phyloP scores from a whole-genome alignment of 2,113 vertebrate species.

The Onychostruthus taczanowskii region DNA sequence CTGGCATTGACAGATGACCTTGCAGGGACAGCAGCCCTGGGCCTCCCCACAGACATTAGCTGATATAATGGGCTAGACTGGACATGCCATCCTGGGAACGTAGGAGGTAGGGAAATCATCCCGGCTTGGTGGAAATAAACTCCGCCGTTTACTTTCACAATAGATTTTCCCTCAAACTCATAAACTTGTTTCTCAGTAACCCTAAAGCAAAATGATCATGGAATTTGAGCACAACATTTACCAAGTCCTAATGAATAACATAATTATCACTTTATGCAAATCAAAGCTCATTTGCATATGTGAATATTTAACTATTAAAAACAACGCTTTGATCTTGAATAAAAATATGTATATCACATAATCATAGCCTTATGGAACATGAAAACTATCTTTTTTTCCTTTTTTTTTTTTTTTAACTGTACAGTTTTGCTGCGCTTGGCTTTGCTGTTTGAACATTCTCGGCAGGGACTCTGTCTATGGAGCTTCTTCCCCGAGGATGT shows the following conservation, averaged over 20 bases:
- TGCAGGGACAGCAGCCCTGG: constrained; percentile 55
- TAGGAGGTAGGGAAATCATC: constrained; percentile 33
- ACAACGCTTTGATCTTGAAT: constrained; percentile 66
- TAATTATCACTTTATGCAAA: constrained; percentile 74
- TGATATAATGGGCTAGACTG: constrained; percentile 53
- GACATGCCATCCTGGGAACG: constrained; percentile 23
- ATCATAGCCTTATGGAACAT: constrained; percentile 71
- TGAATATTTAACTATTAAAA: constrained; percentile 75
- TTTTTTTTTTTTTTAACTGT: not conserved
- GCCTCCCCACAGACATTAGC: constrained; percentile 46
- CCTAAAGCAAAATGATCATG: constrained; percentile 61
- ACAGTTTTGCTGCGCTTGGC: not conserved
- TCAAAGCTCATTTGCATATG: constrained; percentile 48
- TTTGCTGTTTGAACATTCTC: constrained; percentile 58
- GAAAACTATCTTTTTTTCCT: constrained; percentile 33
- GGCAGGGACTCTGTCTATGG: not conserved
- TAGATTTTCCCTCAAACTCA: constrained; percentile 52
- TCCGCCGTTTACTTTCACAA: constrained; percentile 20
- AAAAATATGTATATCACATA: constrained; percentile 72
- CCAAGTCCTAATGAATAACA: constrained; percentile 69
- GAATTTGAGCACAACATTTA: constrained; percentile 71
- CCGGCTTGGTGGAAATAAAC: not conserved
- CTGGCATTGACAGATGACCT: constrained; percentile 71
- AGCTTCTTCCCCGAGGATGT: constrained; percentile 1
- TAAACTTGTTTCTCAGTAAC: constrained; percentile 47